Conservation (phyloP, 2,888 invertebrate species). For the Cataglyphis albicans region DNA sequence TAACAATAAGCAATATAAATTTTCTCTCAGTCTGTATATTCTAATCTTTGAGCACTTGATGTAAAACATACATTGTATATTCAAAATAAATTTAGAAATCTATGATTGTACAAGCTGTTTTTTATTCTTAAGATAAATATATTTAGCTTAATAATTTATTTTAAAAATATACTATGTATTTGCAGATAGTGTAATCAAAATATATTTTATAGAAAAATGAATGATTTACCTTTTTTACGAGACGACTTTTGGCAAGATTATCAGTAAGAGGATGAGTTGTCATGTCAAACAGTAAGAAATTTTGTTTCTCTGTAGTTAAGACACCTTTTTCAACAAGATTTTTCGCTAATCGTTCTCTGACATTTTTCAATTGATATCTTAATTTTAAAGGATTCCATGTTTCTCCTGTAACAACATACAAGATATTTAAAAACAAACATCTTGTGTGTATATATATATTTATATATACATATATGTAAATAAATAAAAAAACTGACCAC, state of each 20-base stretch:
- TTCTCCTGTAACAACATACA: slow-evolving; percentile 90
- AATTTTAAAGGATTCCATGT: slow-evolving; percentile 99
- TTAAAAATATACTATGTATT: neutral
- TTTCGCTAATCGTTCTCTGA: slow-evolving; percentile 99
- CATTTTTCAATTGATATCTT: slow-evolving; percentile 99
- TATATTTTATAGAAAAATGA: slow-evolving; percentile 35
- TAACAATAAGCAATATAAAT: neutral
- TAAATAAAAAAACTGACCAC: slow-evolving; percentile 89
- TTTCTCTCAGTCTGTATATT: neutral
- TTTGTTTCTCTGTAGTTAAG: slow-evolving; percentile 99
- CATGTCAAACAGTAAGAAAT: slow-evolving; percentile 99
- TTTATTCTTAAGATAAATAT: neutral
- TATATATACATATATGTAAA: neutral
- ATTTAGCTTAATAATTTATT: neutral
- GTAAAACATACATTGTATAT: neutral
- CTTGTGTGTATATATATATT: neutral
- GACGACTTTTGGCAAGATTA: slow-evolving; percentile 96
- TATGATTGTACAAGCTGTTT: neutral
- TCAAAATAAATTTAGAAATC: too few relatives aligned
- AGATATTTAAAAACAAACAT: neutral
- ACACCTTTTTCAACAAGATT: slow-evolving; percentile 99
- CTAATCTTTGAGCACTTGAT: too few relatives aligned
- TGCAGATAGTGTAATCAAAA: neutral
- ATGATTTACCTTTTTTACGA: slow-evolving; percentile 95
- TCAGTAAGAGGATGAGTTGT: slow-evolving; percentile 99